A percentile compares a stretch with the other conserved stretches of the same genome.
phyloP scores from a whole-genome alignment of 2,113 vertebrate genomes.

The Dendropsophus ebraccatus region DNA sequence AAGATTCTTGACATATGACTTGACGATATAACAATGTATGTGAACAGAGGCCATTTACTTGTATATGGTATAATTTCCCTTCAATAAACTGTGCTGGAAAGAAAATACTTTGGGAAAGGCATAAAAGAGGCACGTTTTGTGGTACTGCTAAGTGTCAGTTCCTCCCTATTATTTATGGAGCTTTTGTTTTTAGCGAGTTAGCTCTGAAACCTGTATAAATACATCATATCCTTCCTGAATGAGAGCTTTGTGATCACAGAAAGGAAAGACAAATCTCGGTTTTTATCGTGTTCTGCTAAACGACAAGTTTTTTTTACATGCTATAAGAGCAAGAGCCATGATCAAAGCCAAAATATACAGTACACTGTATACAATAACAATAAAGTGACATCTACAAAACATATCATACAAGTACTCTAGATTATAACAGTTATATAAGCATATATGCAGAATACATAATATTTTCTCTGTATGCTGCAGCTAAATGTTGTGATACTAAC shows the following conservation, averaged over 20 bases:
- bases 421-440: neutral
- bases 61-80: neutral
- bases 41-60: neutral
- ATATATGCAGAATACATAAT: neutral
- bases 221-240: constrained; percentile 56
- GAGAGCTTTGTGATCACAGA: constrained; percentile 31
- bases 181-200: constrained; percentile 53
- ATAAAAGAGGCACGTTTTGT: constrained; percentile 27
- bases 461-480: no score
- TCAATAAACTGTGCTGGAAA: neutral
- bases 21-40: no score
- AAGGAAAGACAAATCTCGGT: constrained; percentile 22
- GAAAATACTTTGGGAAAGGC: neutral
- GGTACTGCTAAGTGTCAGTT: constrained; percentile 36
- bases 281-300: constrained; percentile 45
- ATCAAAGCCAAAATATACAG: neutral
- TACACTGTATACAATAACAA: neutral
- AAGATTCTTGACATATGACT: no score
- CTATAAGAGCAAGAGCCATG: neutral
- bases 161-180: constrained; percentile 50
- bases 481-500: no score
- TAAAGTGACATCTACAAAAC: neutral
- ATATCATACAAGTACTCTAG: neutral
- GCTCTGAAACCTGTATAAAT: constrained; percentile 47
- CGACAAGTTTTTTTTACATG: constrained; percentile 19